phyloP scores from a whole-genome alignment of 2,797 vertebrate genomes.

The Lates japonicus region DNA sequence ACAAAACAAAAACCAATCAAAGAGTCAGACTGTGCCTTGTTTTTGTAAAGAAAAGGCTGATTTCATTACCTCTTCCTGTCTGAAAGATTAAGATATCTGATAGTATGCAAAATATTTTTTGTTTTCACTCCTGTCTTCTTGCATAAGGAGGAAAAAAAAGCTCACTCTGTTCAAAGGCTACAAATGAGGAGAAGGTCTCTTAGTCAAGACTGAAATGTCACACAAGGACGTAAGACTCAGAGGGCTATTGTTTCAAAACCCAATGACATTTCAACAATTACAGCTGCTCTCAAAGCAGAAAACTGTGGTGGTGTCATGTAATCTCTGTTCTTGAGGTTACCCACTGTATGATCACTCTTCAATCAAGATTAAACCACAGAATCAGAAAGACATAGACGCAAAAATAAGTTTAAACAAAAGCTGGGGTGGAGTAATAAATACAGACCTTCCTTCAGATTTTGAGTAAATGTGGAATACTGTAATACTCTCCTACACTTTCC shows the following conservation, averaged over 20 bases:
- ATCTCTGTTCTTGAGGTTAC: not conserved
- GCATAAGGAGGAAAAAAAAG: not conserved
- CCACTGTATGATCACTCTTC: no score
- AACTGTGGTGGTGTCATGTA: not conserved
- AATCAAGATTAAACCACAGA: no score
- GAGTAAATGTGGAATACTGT: not conserved
- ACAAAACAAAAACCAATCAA: conserved; percentile 10
- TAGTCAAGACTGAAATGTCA: not conserved
- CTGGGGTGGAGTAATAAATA: not conserved
- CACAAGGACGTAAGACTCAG: not conserved
- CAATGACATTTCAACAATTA: not conserved
- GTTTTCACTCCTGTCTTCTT: not conserved
- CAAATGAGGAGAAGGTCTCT: no score
- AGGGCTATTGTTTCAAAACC: not conserved
- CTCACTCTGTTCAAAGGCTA: not conserved
- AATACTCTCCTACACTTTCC: not conserved
- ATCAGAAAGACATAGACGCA: not conserved
- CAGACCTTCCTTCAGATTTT: not conserved
- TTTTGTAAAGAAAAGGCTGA: conserved; percentile 2
- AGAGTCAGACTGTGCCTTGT: not conserved
- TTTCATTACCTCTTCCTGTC: conserved; percentile 46
- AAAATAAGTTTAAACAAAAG: not conserved
- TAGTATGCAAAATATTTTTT: not conserved
- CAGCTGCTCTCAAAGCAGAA: not conserved
- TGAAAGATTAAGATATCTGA: conserved; percentile 15